phyloP scores from a whole-genome alignment of 2,113 vertebrate species.

The Pheucticus melanocephalus region DNA sequence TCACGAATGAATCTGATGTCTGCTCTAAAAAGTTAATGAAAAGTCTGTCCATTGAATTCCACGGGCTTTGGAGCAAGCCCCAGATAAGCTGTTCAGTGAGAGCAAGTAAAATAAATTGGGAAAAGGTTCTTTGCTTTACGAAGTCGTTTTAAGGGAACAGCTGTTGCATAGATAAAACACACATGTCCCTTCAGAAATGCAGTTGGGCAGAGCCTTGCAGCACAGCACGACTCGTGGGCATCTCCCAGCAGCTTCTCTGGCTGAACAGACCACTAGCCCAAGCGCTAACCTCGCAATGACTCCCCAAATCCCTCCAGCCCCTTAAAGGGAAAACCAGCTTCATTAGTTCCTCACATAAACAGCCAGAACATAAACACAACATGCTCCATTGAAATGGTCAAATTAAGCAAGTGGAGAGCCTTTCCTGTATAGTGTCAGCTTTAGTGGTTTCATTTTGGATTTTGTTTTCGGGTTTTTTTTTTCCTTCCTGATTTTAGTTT shows the following conservation, averaged over 20 bases:
- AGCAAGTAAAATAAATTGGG: slow-evolving; percentile 36
- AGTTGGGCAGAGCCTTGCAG: not conserved
- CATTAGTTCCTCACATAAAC: slow-evolving; percentile 37
- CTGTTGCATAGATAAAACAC: slow-evolving; percentile 47
- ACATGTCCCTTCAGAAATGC: not conserved
- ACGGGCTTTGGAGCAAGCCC: not conserved
- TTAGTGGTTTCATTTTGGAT: not conserved
- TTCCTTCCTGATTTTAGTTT: rapidly evolving
- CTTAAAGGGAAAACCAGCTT: slow-evolving; percentile 1
- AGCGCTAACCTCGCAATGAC: not conserved
- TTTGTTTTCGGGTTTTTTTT: not conserved
- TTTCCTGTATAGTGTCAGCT: not conserved
- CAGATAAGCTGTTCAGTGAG: not conserved
- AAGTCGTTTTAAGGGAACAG: slow-evolving; percentile 51
- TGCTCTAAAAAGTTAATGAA: slow-evolving; percentile 20
- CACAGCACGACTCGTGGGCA: not conserved
- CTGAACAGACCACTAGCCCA: not conserved
- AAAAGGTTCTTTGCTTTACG: slow-evolving; percentile 46
- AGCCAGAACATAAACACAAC: slow-evolving; percentile 46
- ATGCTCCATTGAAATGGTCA: slow-evolving; percentile 25
- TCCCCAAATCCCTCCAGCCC: not conserved
- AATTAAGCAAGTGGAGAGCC: slow-evolving; percentile 23
- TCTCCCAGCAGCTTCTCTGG: not conserved
- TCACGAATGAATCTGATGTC: not conserved
- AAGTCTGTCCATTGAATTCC: not conserved